Evolutionary conservation across 2,888 invertebrate genomes (phyloP), one percentile per base, ranked within the genome.

Genomic region (Actias luna): DNA sequence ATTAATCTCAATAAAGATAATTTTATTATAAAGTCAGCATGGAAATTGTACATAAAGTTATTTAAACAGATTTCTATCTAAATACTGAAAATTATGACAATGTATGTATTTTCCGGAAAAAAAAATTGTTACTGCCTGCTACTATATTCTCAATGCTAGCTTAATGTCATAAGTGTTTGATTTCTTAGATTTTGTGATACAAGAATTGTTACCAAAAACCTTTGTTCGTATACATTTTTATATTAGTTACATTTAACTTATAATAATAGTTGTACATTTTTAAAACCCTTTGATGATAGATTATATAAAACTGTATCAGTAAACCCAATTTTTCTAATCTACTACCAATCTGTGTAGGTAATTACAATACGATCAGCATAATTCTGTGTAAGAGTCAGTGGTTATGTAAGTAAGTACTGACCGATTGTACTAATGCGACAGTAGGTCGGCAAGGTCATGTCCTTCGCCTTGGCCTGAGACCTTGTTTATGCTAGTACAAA

Each of bases 401-500:
- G 27, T 63, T 63, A 63, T 39, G 52, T 59, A 39, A 63, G 42
- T 50, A 29, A 63, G 42, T 50, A 29, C 35, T 62, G 59, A 59
- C 52, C 63, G 58, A 62, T 58, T 57, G 42, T 60, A 58, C 60
- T 63, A 57, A 60, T 59, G 59, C 59, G 64, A 59, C 62, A 60
- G 29, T 62, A 31, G 62, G 57, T 39, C 63, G 61, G 58, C 57
- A 61, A 60, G 57, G 58, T 52, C 59, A 16, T 42, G 59, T 57
- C 63, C 61, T 58, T 63, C 58, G 63, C 65, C 65, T 63, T 65
- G 63, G 25, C 52, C 36, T 35, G 58, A 58, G 64, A 61, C 64
- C 64, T 64, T 64, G 64, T 58, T 59, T 58, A 50, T 42, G 60
- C 59, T 59, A 61, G 61, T 58, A 65, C 63, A 65, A 65, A 62